Base-by-base conservation (phyloP, 2,113 vertebrate species). In the Apteryx mantelli region DNA sequence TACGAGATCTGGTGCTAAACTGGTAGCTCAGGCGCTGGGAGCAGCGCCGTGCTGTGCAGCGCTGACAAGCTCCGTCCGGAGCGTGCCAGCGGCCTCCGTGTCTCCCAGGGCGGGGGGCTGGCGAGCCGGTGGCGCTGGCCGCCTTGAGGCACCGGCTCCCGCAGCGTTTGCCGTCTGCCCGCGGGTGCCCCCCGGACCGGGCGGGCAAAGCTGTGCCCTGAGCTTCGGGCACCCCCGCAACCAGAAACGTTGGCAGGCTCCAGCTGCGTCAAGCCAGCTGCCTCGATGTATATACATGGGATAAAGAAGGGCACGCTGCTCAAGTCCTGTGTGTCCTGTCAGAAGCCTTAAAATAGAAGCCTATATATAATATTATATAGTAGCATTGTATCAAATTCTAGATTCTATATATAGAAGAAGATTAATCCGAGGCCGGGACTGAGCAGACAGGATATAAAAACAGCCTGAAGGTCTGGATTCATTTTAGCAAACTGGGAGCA, bases 221-320 rank as follows among this genome's bases (percentile, higher is more conserved):
- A 46, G 70, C 70, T 7, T n/a, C 34, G 8, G 70, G 3, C 38
- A 28, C 2, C 19, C 42, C n/a, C 0, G n/a, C 48, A 28, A 18
- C 6, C 4, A 0, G 48, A 28, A 40, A 3, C 53, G 64, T 13
- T 4, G 26, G 16, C 24, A 75, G 76, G 26, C 40, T 74, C 58
- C 1, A 4, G 26, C 36, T 36, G 74, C 66, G 4, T 13, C 4
- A 19, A 11, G 6, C 14, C 50, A 9, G 24, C 50, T 40, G 76
- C 80, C 36, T 1, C 1, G 0, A 0, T 2, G n/a, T 20, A 9
- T 4, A 44, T 4, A 58, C 3, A 2, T 17, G 2, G 2, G 7
- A 5, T 55, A 19, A 50, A 46, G 61, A n/a, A 61, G 68, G 28
- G 32, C 65, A 44, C 9, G 5, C 66, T 40, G 89, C 65, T 44